phyloP scores from a whole-genome alignment of 2,797 vertebrate species.

The Pygocentrus nattereri region DNA sequence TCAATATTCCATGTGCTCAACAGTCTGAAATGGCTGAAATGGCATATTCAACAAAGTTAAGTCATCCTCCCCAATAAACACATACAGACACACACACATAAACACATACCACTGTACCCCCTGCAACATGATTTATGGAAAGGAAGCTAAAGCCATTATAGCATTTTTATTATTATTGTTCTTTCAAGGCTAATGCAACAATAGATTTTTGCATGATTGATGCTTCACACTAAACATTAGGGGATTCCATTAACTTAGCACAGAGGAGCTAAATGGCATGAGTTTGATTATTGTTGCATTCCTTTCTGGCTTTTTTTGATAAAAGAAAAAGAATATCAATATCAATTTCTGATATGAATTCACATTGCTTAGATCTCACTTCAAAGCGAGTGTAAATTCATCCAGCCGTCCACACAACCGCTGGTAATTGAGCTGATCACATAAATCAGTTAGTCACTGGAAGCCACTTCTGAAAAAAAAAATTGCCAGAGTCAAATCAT shows the following conservation, averaged over 20 bases:
- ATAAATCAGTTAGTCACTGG: conserved; percentile 60
- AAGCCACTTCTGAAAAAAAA: conserved; percentile 52
- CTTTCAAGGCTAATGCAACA: conserved; percentile 89
- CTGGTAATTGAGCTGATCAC: conserved; percentile 56
- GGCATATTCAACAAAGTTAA: conserved; percentile 77
- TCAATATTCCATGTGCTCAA: conserved; percentile 80
- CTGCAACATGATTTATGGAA: conserved; percentile 82
- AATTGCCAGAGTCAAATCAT: conserved; percentile 42
- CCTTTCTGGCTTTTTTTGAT: conserved; percentile 74
- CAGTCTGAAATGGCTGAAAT: conserved; percentile 82
- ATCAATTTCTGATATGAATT: conserved; percentile 79
- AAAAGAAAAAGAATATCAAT: conserved; percentile 69
- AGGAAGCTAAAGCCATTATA: conserved; percentile 87
- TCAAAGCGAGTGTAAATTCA: conserved; percentile 48
- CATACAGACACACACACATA: conserved; percentile 57
- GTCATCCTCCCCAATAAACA: conserved; percentile 67
- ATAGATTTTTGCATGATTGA: conserved; percentile 90
- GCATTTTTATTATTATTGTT: conserved; percentile 90
- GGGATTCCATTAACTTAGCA: conserved; percentile 88
- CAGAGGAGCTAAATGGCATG: conserved; percentile 84
- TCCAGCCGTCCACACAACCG: conserved; percentile 51
- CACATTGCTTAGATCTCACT: conserved; percentile 66
- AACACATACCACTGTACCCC: conserved; percentile 51
- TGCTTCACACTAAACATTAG: conserved; percentile 87
- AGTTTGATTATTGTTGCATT: conserved; percentile 85